Evolutionary conservation across 2,113 vertebrate genomes (phyloP).

Genomic region (Anser cygnoides): DNA sequence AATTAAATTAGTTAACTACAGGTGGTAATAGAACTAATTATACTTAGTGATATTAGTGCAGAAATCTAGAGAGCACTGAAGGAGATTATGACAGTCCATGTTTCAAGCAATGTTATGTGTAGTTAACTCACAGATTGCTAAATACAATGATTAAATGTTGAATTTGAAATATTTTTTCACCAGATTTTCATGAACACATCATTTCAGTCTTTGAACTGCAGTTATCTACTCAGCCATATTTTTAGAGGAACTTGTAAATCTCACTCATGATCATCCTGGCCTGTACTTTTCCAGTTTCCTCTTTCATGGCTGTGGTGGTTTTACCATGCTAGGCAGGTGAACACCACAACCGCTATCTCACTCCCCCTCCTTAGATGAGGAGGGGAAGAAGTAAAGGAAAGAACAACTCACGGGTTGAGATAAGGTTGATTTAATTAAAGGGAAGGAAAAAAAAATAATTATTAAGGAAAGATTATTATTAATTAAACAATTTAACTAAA

Average conservation of each 20-base stretch:
- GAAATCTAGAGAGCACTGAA: neutral
- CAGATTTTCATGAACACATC: neutral
- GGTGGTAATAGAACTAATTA: slow-evolving; percentile 3
- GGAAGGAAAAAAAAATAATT: no score
- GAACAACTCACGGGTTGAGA: no score
- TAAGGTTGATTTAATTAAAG: no score
- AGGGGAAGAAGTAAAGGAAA: no score
- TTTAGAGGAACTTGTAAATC: neutral
- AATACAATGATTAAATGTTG: neutral
- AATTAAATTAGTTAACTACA: neutral
- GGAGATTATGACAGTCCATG: neutral
- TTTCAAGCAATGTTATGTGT: neutral
- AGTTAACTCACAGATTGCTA: neutral
- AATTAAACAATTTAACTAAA: no score
- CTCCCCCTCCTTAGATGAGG: no score
- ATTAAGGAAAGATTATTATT: no score
- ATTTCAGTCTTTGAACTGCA: neutral
- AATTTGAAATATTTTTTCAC: neutral
- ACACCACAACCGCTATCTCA: no score
- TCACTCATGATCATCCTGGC: neutral
- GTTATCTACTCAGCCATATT: neutral
- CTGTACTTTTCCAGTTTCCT: neutral
- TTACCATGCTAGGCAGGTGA: no score
- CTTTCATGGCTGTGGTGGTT: no score
- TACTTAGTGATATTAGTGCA: neutral